A percentile compares a stretch with the other conserved stretches of the same genome.
Evolutionary conservation across 2,113 vertebrate species (phyloP).

Genomic region (Columba livia): DNA sequence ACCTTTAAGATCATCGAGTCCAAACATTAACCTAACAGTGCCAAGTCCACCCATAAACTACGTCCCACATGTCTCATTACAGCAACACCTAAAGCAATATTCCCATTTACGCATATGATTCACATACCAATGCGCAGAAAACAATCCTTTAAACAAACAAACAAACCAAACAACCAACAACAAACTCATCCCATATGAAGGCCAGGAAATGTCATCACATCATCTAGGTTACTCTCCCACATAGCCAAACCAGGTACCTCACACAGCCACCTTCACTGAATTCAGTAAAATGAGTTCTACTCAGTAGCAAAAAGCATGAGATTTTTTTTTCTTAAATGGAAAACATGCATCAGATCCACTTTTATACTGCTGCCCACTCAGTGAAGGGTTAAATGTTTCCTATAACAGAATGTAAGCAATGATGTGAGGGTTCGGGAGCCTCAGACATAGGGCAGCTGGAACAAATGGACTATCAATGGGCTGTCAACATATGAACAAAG

Average conservation of each 20-base stretch:
- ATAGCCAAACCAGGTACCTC: not conserved
- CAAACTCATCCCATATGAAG: not conserved
- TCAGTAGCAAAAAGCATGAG: not conserved
- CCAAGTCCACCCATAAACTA: no score
- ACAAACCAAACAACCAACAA: no score
- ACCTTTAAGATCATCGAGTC: no score
- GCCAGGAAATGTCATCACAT: not conserved
- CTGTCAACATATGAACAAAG: slow-evolving; percentile 29
- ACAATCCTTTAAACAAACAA: not conserved
- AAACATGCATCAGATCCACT: not conserved
- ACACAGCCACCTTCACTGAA: not conserved
- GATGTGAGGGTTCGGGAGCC: not conserved
- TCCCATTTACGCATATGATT: rapidly evolving
- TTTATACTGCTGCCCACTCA: not conserved
- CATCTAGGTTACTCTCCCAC: not conserved
- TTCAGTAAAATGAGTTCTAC: not conserved
- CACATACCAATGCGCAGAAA: not conserved
- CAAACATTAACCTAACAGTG: no score
- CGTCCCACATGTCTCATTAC: not conserved
- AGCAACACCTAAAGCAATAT: not conserved
- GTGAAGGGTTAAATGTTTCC: slow-evolving; percentile 10
- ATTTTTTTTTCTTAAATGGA: not conserved
- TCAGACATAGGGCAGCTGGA: not conserved
- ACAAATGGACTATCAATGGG: not conserved
- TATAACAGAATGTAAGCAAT: not conserved